Base-by-base conservation (phyloP, 2,113 vertebrate genomes). In the Vimba vimba region DNA sequence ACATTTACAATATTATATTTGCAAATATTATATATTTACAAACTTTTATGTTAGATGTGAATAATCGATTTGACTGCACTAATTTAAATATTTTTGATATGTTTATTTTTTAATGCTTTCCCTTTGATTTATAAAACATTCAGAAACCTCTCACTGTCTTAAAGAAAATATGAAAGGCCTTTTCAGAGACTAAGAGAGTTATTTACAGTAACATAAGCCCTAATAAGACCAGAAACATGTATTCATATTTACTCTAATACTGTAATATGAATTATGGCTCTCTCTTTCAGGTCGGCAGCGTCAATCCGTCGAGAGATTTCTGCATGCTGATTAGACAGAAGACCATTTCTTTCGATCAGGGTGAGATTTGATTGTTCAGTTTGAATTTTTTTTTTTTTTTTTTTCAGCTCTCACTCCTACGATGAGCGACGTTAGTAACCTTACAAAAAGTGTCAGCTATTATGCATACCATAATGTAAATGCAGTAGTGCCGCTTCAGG, bases 281-380 rank as follows among this genome's bases (percentile, higher is more conserved):
- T 27, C 59, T 90, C 52, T 87, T 94, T 30, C 91, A 99, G 98
- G 98, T 99, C 84, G 97, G 98, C 86, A 99, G 98, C 10, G 95
- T 99, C 84, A 93, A 95, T 90, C 97, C 98, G 82, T 94, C 90
- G 64, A 94, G 96, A 90, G 96, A 99, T 88, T 99, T 98, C 94
- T 87, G 86, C 11, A 81, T 89, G 76, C 90, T 99, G 77, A 90
- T 98, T 86, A 95, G 92, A 84, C 95, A 94, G 93, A 98, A 97
- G 92, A 96, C 87, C 27, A 82, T 94, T 86, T 93, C 94, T 74
- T 98, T 99, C 85, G 94, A 92, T 91, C 95, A 97, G 0, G 97
- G 98, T 99, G 93, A 96, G 95, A 86, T 84, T 19, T 43, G 4
- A 55, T 79, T n/a, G 47, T 11, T 33, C 25, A 23, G 9, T 50